phyloP scores from a whole-genome alignment of 2,888 invertebrate species.

The Drosophila prostipennis region DNA sequence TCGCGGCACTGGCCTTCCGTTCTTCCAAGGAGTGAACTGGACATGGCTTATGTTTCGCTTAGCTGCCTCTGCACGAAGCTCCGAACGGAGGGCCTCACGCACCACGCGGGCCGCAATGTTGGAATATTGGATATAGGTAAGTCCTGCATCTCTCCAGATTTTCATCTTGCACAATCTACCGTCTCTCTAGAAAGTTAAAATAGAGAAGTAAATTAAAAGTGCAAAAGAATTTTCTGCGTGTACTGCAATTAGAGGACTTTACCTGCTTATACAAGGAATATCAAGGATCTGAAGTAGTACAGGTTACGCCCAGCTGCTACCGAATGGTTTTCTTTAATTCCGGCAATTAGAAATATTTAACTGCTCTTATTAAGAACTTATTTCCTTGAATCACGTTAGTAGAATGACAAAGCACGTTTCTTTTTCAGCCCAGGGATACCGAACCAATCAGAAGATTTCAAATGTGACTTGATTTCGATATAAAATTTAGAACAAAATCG shows the following conservation, averaged over 20 bases:
- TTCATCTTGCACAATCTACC: background rate
- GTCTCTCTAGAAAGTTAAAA: background rate
- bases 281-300: background rate
- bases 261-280: background rate
- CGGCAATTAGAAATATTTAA: too few relatives aligned
- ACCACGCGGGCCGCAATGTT: constrained; percentile 7
- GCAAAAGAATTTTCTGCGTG: background rate
- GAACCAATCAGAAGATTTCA: background rate
- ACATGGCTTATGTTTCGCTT: constrained; percentile 4
- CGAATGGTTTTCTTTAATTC: background rate
- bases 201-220: background rate
- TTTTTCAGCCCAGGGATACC: background rate
- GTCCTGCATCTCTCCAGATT: background rate
- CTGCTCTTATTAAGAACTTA: background rate
- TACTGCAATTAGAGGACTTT: background rate
- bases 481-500: background rate
- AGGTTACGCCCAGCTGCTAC: too few relatives aligned
- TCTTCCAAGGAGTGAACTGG: background rate
- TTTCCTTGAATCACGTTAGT: too few relatives aligned
- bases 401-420: background rate
- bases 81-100: background rate
- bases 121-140: constrained; percentile 2
- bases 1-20: background rate
- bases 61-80: background rate
- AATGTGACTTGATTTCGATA: background rate